Conservation (phyloP, 1,140 invertebrate genomes). For the Caenorhabditis inopinata region DNA sequence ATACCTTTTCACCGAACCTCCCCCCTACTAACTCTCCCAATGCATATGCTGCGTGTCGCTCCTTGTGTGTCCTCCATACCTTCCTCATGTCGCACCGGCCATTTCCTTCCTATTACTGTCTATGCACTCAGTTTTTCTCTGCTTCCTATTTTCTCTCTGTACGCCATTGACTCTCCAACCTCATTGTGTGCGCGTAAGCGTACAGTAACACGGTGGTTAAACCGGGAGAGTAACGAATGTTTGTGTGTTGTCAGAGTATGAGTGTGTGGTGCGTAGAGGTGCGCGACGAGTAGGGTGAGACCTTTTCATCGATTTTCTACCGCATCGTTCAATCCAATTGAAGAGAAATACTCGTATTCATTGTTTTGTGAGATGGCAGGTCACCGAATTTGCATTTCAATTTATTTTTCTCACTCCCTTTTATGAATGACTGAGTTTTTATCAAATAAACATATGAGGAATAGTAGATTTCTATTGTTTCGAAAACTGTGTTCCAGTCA, state of each 20-base stretch:
- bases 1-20: too few species aligned
- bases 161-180: neutral
- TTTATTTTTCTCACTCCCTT: neutral
- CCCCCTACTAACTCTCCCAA: neutral
- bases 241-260: neutral
- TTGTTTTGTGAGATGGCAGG: neutral
- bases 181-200: neutral
- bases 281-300: neutral
- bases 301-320: slow-evolving; percentile 19
- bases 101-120: neutral
- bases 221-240: neutral
- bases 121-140: neutral
- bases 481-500: too few species aligned
- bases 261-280: neutral
- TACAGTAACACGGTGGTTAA: slow-evolving; percentile 20
- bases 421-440: neutral
- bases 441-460: neutral
- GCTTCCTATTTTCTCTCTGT: neutral
- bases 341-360: neutral
- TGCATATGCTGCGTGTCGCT: neutral
- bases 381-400: neutral
- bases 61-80: slow-evolving; percentile 14
- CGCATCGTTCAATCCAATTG: slow-evolving; percentile 15
- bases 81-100: neutral
- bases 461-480: neutral